These are phyloP conservation scores for Axea sp. DNA, from an alignment of 2,888 invertebrate genomes.

Conservation along the genomic window DNA sequence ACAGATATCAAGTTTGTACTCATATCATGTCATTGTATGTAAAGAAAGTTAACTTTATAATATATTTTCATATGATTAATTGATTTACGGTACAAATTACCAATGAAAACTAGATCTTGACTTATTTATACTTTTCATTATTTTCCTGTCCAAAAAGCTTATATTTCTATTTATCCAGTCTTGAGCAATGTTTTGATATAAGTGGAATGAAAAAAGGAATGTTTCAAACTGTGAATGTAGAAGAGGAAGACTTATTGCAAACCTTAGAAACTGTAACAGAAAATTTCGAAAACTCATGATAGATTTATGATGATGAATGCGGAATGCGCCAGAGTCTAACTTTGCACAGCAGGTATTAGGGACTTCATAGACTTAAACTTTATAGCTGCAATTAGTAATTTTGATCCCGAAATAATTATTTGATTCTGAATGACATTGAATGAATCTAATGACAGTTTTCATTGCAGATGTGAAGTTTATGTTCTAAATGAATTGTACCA, in stretches of 20 bases:
- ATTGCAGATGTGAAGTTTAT: neutral
- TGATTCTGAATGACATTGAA: conserved; percentile 10
- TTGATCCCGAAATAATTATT: conserved; percentile 17
- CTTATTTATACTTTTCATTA: no score
- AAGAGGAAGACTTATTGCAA: conserved; percentile 16
- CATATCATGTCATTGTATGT: no score
- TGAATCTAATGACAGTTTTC: conserved; percentile 12
- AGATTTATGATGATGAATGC: conserved; percentile 27
- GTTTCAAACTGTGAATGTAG: conserved; percentile 3
- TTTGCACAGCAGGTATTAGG: conserved; percentile 17
- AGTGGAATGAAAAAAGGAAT: conserved; percentile 12
- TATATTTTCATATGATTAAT: no score
- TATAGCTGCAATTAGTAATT: conserved; percentile 29
- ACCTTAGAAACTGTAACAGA: conserved; percentile 12
- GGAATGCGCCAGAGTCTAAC: conserved; percentile 17
- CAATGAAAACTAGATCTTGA: no score
- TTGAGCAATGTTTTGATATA: conserved; percentile 13
- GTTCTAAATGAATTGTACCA: neutral
- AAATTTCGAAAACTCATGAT: conserved; percentile 31
- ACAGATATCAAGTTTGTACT: no score
- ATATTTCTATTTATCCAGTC: conserved; percentile 3
- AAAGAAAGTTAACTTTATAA: no score
- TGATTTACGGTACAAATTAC: no score
- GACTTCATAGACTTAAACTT: conserved; percentile 11
- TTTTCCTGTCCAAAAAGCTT: neutral